phyloP scores from a whole-genome alignment of 2,888 invertebrate genomes.

The Sipunculus nudus region DNA sequence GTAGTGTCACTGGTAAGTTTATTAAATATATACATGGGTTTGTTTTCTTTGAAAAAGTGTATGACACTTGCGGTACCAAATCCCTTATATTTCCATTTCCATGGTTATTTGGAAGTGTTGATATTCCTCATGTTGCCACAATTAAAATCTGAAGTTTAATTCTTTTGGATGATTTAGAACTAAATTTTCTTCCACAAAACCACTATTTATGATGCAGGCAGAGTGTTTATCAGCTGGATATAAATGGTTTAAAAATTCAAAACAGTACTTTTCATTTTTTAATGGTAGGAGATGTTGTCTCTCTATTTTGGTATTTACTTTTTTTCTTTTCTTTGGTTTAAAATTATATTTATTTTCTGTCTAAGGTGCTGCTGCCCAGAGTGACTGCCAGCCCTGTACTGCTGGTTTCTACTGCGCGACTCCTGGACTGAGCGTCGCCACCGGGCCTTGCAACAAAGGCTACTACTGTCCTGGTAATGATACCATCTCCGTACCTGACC shows the following conservation, averaged over 20 bases:
- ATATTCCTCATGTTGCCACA: too few species aligned
- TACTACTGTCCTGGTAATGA: constrained; percentile 63
- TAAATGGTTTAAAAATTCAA: too few species aligned
- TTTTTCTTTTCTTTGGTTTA: not conserved
- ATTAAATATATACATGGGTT: not conserved
- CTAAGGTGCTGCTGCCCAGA: constrained; percentile 48
- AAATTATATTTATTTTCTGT: not conserved
- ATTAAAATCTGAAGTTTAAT: too few species aligned
- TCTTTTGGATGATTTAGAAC: too few species aligned
- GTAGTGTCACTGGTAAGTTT: constrained; percentile 53
- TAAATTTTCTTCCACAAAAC: too few species aligned
- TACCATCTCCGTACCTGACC: constrained; percentile 48
- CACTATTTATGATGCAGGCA: too few species aligned
- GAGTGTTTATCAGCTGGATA: too few species aligned
- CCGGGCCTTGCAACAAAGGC: constrained; percentile 54
- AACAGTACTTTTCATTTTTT: too few species aligned
- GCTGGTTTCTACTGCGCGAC: constrained; percentile 58
- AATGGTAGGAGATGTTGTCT: too few species aligned
- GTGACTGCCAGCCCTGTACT: constrained; percentile 58
- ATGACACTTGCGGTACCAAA: not conserved
- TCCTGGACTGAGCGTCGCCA: constrained; percentile 51
- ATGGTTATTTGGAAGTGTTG: too few species aligned
- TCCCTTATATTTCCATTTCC: not conserved
- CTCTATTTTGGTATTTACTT: not conserved
- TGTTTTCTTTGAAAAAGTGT: not conserved